A percentile compares a stretch with the other conserved stretches of the same genome.
These are phyloP conservation scores for Cynopterus brachyotis DNA, from an alignment of 2,113 vertebrate genomes.

Conservation along the genomic window DNA sequence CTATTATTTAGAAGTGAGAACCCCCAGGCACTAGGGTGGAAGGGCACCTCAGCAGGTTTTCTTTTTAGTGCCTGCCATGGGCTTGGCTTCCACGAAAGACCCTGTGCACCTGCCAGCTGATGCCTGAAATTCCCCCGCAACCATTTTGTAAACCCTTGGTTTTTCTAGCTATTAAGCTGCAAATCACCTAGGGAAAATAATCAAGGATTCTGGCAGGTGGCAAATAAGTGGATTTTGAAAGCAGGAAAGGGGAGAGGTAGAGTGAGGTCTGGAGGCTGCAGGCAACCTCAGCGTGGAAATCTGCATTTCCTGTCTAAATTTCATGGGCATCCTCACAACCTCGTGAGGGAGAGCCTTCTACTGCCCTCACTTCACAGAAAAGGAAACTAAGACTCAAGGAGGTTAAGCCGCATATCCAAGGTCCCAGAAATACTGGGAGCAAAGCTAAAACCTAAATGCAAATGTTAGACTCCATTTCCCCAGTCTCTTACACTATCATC, in stretches of 20 bases:
- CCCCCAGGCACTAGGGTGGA: not conserved
- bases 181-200: constrained; percentile 19
- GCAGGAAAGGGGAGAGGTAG: not conserved
- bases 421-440: not conserved
- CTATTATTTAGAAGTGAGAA: not conserved
- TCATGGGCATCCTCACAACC: not conserved
- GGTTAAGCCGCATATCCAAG: not conserved
- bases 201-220: not conserved
- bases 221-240: not conserved
- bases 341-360: not conserved
- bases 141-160: not conserved
- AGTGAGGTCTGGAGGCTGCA: not conserved
- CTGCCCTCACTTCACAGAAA: not conserved
- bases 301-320: not conserved
- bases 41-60: not conserved
- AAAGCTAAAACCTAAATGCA: not conserved
- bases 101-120: not conserved
- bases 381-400: not conserved
- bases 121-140: not conserved
- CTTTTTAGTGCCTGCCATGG: not conserved
- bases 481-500: accelerated
- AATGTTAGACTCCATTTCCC: not conserved
- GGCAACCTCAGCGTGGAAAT: accelerated
- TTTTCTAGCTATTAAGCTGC: constrained; percentile 35
- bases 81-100: not conserved